A percentile compares a stretch with the other conserved stretches of the same genome.
These are phyloP conservation scores for Drosophila bocki DNA, from an alignment of 1,140 invertebrate species.

Conservation along the genomic window DNA sequence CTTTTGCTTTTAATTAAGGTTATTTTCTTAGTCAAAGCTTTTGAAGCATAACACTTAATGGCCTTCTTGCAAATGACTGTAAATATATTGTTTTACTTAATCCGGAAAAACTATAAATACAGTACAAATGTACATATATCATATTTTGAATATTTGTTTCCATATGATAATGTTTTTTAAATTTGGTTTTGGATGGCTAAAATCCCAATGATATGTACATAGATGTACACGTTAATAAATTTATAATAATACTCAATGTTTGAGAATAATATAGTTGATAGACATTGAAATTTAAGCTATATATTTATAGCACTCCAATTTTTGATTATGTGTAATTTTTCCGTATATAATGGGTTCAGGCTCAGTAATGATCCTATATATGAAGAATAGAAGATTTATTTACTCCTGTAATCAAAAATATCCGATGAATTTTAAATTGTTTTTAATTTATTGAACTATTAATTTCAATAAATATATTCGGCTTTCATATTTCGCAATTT, in stretches of 20 bases:
- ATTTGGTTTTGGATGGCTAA: neutral
- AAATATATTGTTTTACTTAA: constrained; percentile 1
- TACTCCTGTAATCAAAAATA: neutral
- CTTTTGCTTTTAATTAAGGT: neutral
- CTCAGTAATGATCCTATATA: neutral
- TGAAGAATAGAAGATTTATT: neutral
- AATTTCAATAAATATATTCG: neutral
- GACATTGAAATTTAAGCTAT: neutral
- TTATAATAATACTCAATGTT: neutral
- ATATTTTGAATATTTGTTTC: neutral
- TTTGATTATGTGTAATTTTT: neutral
- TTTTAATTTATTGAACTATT: neutral
- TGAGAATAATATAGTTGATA: neutral
- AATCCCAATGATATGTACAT: neutral
- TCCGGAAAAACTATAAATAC: neutral
- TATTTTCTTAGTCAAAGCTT: neutral
- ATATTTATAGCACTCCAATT: neutral
- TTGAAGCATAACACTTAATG: neutral
- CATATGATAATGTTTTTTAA: too few relatives aligned
- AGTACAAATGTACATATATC: neutral
- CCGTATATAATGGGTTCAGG: neutral
- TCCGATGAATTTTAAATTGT: neutral
- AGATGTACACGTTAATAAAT: neutral
- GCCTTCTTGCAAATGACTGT: neutral
- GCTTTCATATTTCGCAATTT: too few relatives aligned